These are phyloP conservation scores for Idris sp. DNA, from an alignment of 1,140 invertebrate species.

Conservation along the genomic window DNA sequence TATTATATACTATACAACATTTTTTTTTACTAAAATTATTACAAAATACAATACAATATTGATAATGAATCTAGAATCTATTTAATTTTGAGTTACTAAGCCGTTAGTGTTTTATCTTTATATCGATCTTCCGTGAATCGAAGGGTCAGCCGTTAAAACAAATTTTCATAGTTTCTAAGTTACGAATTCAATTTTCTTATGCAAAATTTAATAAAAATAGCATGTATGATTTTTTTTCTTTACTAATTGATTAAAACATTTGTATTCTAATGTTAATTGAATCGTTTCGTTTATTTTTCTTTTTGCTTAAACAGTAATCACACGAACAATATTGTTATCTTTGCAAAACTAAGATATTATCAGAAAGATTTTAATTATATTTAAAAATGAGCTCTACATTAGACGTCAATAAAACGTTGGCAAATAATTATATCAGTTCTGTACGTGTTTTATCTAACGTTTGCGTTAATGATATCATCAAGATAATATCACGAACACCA, in stretches of 20 bases:
- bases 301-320: conserved; percentile 1
- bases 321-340: conserved; percentile 20
- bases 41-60: no score
- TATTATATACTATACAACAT: no score
- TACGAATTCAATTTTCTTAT: no score
- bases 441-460: conserved; percentile 21
- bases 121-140: no score
- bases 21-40: no score
- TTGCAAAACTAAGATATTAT: conserved; percentile 27
- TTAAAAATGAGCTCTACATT: conserved; percentile 24
- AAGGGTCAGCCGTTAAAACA: no score
- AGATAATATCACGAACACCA: conserved; percentile 24
- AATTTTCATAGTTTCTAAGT: no score
- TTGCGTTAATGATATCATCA: conserved; percentile 16
- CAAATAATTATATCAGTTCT: conserved; percentile 40
- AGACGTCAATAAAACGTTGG: conserved; percentile 33
- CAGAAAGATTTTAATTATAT: conserved; percentile 23
- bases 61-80: no score
- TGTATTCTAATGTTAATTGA: not conserved
- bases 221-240: no score
- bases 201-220: no score
- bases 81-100: no score
- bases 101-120: no score
- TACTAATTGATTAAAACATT: not conserved
- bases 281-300: conserved; percentile 16